Evolutionary conservation across 23 tunicate species (phyloP), one percentile per base, ranked within the genome.

Genomic region (Oikopleura albicans): DNA sequence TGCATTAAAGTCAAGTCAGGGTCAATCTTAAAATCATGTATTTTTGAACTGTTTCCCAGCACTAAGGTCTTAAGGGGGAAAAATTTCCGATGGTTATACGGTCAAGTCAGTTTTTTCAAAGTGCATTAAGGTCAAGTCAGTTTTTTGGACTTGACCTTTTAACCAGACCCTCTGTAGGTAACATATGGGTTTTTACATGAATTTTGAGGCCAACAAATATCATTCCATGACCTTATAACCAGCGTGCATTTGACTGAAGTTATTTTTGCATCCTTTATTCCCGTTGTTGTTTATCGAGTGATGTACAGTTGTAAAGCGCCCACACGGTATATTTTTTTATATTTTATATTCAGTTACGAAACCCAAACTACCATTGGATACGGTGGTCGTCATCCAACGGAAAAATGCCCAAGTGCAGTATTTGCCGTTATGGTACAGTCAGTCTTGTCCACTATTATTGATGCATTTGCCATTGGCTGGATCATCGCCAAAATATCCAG

Each of bases 401-500:
- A 90, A 41, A 88, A 90, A 49, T 94, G 99, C 84, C 84, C 88
- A 12, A 38, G 76, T 75, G 89, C 91, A 35, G 76, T 94, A 8
- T 39, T 89, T 1, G 76, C 85, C 0, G 95, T 94, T 38, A 89
- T 94, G 39, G 41, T 94, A 33, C 99, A 94, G 75, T 94, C 99
- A 16, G 94, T 94, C 0, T 90, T 88, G 76, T 94, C 96, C 27
- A 90, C 96, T 84, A 86, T 94, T 1, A 88, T 94, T 38, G 99
- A 94, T 66, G 99, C 99, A 8, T 94, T 94, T 66, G 91, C 91
- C 91, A 90, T 94, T 40, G 99, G 99, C 40, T 87, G 91, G 31
- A 94, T 94, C 40, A 94, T 94, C 91, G 99, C 99, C 27, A 94
- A 94, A 83, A 90, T 92, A 22, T 86, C 88, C 85, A 89, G 97